These are phyloP conservation scores for Poecilia picta DNA, from an alignment of 2,797 vertebrate species.

Conservation along the genomic window DNA sequence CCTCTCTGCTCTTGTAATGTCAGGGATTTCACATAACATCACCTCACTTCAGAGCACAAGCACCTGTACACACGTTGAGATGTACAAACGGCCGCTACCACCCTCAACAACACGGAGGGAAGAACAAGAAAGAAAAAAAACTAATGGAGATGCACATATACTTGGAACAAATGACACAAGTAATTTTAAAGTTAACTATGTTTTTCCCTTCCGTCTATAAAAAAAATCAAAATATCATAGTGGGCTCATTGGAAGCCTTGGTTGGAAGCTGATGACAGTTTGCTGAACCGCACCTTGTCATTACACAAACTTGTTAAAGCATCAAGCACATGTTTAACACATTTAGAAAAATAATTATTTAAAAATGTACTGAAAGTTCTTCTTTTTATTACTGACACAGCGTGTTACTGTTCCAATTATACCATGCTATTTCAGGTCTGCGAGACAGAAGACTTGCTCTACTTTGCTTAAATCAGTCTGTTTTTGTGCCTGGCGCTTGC, in stretches of 20 bases:
- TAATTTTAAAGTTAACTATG: neutral
- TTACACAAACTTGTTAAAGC: constrained; percentile 13
- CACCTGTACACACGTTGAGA: constrained; percentile 26
- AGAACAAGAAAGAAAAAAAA: constrained; percentile 19
- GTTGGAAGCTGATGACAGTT: constrained; percentile 11
- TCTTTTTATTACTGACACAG: constrained; percentile 12
- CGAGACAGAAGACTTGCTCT: neutral
- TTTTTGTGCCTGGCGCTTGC: neutral
- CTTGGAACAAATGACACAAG: neutral
- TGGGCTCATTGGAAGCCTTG: neutral
- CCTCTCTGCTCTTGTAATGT: constrained; percentile 42
- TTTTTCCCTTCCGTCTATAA: constrained; percentile 16
- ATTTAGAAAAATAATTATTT: constrained; percentile 21
- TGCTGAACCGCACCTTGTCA: constrained; percentile 23
- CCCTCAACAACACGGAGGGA: constrained; percentile 31
- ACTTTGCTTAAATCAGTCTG: neutral
- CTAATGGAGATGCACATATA: neutral
- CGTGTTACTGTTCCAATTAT: constrained; percentile 25
- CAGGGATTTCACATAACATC: constrained; percentile 73
- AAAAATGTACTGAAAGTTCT: constrained; percentile 11
- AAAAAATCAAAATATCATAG: constrained; percentile 11
- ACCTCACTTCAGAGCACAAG: constrained; percentile 49
- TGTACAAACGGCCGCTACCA: constrained; percentile 13
- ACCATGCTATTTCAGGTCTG: constrained; percentile 2
- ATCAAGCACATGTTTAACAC: constrained; percentile 18